Evolutionary conservation across 2,113 vertebrate species (phyloP).

Genomic region (Climacteris rufus): DNA sequence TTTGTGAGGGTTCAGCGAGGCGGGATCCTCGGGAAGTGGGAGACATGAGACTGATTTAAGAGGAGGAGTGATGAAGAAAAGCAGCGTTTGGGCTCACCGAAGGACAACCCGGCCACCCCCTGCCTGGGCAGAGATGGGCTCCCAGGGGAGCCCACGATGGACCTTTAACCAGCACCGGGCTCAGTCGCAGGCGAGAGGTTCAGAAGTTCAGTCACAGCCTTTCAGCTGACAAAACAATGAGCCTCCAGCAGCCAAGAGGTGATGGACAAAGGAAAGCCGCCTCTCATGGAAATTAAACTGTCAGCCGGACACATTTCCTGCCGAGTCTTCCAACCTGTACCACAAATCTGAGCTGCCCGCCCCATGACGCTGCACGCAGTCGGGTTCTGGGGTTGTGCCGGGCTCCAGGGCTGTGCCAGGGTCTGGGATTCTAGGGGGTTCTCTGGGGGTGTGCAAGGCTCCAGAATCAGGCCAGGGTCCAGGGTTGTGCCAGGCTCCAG

Average conservation of each 20-base stretch:
- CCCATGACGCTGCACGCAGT: fast-evolving
- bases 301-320: background rate
- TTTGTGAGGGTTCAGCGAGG: background rate
- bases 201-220: background rate
- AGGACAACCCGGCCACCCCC: background rate
- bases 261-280: background rate
- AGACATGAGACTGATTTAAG: background rate
- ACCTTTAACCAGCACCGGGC: background rate
- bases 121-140: background rate
- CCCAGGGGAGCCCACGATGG: background rate
- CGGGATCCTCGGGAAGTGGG: background rate
- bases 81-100: fast-evolving
- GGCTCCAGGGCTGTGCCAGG: background rate
- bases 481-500: fast-evolving
- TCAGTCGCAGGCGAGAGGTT: background rate
- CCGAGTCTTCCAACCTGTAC: background rate
- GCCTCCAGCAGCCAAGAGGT: background rate
- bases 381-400: fast-evolving
- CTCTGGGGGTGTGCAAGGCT: fast-evolving
- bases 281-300: background rate
- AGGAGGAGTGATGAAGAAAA: background rate
- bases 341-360: background rate
- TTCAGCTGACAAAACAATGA: conserved; percentile 22
- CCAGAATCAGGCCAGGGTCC: too few species aligned
- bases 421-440: too few species aligned